Conservation (phyloP, 2,797 vertebrate species). For the Vipera latastei region DNA sequence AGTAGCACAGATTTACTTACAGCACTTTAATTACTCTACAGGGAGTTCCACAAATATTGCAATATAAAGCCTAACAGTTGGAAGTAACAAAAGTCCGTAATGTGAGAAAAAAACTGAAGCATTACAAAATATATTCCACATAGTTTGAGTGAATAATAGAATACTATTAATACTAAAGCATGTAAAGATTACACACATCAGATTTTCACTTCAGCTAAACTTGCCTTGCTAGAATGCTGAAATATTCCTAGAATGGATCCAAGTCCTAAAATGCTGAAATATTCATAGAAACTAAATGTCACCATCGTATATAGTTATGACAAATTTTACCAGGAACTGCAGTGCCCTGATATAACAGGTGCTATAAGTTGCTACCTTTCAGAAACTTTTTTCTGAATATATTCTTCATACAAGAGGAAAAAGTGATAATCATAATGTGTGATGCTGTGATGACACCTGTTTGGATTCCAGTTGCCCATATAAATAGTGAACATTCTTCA, state of each 20-base stretch:
- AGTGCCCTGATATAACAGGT: background rate
- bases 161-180: background rate
- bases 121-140: background rate
- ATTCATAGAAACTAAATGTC: background rate
- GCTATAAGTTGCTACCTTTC: slow-evolving; percentile 2
- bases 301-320: background rate
- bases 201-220: background rate
- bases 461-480: background rate
- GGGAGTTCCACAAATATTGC: slow-evolving; percentile 48
- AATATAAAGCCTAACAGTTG: slow-evolving; percentile 22
- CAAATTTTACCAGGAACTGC: background rate
- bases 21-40: slow-evolving; percentile 54
- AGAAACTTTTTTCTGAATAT: background rate
- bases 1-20: slow-evolving; percentile 55
- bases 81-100: background rate
- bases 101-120: background rate
- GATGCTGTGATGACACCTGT: slow-evolving; percentile 17
- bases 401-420: background rate
- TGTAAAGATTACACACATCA: background rate
- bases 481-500: background rate
- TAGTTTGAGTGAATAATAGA: background rate
- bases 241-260: background rate
- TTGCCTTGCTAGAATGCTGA: background rate
- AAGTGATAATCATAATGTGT: background rate
- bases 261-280: background rate